Base-by-base conservation (phyloP, 2,797 vertebrate genomes). In the Tapirus indicus region DNA sequence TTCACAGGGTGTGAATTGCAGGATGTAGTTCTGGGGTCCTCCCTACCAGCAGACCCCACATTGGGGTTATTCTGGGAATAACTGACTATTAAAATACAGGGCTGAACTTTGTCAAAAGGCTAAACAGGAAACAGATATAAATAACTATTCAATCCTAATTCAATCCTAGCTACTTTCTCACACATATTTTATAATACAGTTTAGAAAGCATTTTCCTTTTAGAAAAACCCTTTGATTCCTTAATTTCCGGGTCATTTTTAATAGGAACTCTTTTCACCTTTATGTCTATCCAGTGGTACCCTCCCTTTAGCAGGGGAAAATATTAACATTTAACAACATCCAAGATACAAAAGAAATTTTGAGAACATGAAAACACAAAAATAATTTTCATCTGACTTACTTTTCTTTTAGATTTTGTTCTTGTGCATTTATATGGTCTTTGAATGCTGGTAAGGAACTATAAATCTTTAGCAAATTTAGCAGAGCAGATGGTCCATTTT, bases 41-140 rank as follows among this genome's bases (percentile, higher is more conserved):
- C 98, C 98, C 98, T 98, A 35, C 97, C 94, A 94, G 92, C 74
- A 97, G 97, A 97, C 97, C 97, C 96, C 82, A 62, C 83, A 86
- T 71, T 90, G 94, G 77, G 83, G 96, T 92, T 98, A 84, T 93
- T 97, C 97, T 98, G 98, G 97, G 96, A 98, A 98, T 52, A 52
- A 52, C 49, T 49, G 72, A 66, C 96, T 97, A n/a, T 89, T 89
- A 97, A 97, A 98, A 98, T 92, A 94, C 35, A 27, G 79, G 88
- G 66, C 91, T 97, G 78, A 98, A 64, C 89, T 97, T 96, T 98
- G 98, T 95, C 97, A 98, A 97, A 97, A 89, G 95, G 95, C 97
- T 98, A 98, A 98, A 99, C 98, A 99, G 99, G 99, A 99, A 98
- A 96, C 96, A 98, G 99, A 95, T 98, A 98, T 98, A 98, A 99